Evolutionary conservation across 2,113 vertebrate species (phyloP).

Genomic region (Lophochroa leadbeateri): DNA sequence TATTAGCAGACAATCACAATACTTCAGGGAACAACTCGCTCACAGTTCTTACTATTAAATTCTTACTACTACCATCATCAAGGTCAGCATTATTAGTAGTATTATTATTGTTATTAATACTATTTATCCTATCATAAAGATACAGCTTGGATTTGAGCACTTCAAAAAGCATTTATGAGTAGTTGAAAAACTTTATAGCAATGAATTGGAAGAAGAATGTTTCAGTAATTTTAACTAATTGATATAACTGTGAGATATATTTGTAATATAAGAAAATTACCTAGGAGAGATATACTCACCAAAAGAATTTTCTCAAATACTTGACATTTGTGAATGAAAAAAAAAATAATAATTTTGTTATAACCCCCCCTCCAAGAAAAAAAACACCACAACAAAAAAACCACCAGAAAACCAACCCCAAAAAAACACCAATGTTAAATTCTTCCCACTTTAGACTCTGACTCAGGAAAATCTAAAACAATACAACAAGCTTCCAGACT

Average conservation of each 20-base stretch:
- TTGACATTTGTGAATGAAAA: neutral
- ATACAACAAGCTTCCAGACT: too few relatives aligned
- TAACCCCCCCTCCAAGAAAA: too few relatives aligned
- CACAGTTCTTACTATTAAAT: neutral
- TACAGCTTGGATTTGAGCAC: neutral
- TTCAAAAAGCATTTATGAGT: neutral
- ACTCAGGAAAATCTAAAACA: too few relatives aligned
- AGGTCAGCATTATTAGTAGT: neutral
- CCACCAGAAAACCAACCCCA: too few relatives aligned
- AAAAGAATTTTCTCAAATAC: neutral
- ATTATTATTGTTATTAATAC: neutral
- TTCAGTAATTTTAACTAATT: neutral
- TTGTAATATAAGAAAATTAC: neutral
- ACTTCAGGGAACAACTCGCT: neutral
- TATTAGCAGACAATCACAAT: neutral
- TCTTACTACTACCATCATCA: neutral
- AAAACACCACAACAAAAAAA: too few relatives aligned
- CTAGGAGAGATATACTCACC: fast-evolving
- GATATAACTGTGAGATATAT: neutral
- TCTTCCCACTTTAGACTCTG: too few relatives aligned
- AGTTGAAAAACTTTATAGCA: neutral
- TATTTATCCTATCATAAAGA: neutral
- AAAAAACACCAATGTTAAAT: too few relatives aligned
- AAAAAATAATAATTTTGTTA: too few relatives aligned
- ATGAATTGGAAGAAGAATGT: neutral